These are phyloP conservation scores for Myripristis jacobus DNA, from an alignment of 2,797 vertebrate genomes.

Conservation along the genomic window DNA sequence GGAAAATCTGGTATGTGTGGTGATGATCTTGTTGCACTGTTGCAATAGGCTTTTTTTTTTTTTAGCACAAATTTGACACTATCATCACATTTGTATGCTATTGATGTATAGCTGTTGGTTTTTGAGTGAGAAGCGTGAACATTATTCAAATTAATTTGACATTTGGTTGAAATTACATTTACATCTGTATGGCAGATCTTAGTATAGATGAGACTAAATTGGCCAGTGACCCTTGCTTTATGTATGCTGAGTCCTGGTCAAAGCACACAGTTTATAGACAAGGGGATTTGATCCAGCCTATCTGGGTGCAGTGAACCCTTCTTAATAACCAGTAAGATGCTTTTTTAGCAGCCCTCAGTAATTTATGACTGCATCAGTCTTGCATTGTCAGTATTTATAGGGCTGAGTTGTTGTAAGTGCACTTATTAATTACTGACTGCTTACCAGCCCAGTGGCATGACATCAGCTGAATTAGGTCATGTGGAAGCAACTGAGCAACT, in stretches of 20 bases:
- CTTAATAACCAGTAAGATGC: not conserved
- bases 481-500: not conserved
- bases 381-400: not conserved
- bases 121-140: not conserved
- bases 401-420: not conserved
- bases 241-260: not conserved
- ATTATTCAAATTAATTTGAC: not conserved
- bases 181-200: not conserved
- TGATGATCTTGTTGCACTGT: not conserved
- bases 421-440: not conserved
- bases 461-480: not conserved
- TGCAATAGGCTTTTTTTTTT: slow-evolving; percentile 4
- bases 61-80: not conserved
- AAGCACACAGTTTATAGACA: not conserved
- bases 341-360: not conserved
- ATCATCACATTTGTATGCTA: not conserved
- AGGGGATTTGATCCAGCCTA: not conserved
- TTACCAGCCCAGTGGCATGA: slow-evolving; percentile 1
- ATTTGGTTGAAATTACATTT: not conserved
- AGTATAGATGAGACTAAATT: not conserved
- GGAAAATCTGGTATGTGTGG: slow-evolving; percentile 88
- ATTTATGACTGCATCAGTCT: not conserved
- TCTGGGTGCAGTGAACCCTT: not conserved
- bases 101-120: not conserved
- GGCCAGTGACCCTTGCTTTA: slow-evolving; percentile 1